phyloP scores from a whole-genome alignment of 2,888 invertebrate genomes.

The Emesis russula region DNA sequence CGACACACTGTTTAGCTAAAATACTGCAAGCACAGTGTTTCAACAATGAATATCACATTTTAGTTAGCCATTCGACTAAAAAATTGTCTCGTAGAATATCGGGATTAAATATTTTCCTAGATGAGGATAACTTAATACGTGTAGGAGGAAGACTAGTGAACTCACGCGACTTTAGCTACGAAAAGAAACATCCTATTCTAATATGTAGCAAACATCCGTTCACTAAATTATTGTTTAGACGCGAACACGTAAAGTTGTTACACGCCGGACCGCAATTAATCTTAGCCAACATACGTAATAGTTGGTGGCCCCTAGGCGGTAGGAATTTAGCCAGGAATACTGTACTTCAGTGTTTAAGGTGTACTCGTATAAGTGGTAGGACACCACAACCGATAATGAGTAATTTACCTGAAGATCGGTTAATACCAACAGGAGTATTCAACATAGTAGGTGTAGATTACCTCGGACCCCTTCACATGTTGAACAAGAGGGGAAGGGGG shows the following conservation, averaged over 20 bases:
- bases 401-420: conserved; percentile 73
- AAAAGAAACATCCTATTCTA: conserved; percentile 84
- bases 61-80: too few relatives aligned
- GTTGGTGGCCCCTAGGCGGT: conserved; percentile 62
- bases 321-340: conserved; percentile 72
- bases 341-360: conserved; percentile 72
- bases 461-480: conserved; percentile 73
- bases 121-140: conserved; percentile 54
- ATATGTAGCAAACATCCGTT: conserved; percentile 85
- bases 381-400: conserved; percentile 78
- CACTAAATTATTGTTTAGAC: conserved; percentile 55
- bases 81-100: too few relatives aligned
- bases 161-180: conserved; percentile 50
- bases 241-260: conserved; percentile 61
- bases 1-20: too few relatives aligned
- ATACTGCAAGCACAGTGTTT: too few relatives aligned
- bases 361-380: conserved; percentile 76
- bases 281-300: conserved; percentile 56
- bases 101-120: conserved; percentile 35
- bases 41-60: too few relatives aligned
- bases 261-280: conserved; percentile 85
- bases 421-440: conserved; percentile 46
- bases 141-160: conserved; percentile 85
- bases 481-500: conserved; percentile 72
- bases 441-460: conserved; percentile 75